These are phyloP conservation scores for Ormyrus labotus DNA, from an alignment of 2,888 invertebrate genomes.

Conservation along the genomic window DNA sequence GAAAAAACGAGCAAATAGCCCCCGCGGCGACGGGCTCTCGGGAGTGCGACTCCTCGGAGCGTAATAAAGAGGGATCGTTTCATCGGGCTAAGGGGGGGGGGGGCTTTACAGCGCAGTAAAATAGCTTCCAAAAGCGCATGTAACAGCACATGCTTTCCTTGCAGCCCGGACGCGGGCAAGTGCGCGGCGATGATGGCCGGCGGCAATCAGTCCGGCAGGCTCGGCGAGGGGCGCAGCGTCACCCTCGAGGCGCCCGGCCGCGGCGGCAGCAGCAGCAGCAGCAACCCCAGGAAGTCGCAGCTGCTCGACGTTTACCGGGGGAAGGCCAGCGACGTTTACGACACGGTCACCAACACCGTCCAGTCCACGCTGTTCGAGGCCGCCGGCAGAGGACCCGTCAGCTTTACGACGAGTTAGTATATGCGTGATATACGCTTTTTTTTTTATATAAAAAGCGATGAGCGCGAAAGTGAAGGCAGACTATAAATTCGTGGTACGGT, in stretches of 20 bases:
- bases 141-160: constrained; percentile 45
- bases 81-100: no score
- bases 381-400: not conserved
- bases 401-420: constrained; percentile 27
- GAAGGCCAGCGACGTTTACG: constrained; percentile 63
- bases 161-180: constrained; percentile 78
- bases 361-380: constrained; percentile 40
- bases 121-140: no score
- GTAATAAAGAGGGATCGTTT: no score
- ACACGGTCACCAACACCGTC: constrained; percentile 62
- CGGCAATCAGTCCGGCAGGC: constrained; percentile 21
- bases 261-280: constrained; percentile 1
- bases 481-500: no score
- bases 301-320: constrained; percentile 63
- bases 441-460: no score
- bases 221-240: constrained; percentile 56
- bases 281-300: constrained; percentile 58
- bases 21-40: no score
- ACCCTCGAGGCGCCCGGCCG: constrained; percentile 53
- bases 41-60: no score
- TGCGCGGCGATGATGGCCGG: constrained; percentile 69
- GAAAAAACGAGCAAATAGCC: no score
- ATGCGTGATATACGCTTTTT: no score
- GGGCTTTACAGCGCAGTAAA: no score
- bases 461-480: no score